Base-by-base conservation (phyloP, 2,888 invertebrate genomes). In the Arrhopalites spinosus region DNA sequence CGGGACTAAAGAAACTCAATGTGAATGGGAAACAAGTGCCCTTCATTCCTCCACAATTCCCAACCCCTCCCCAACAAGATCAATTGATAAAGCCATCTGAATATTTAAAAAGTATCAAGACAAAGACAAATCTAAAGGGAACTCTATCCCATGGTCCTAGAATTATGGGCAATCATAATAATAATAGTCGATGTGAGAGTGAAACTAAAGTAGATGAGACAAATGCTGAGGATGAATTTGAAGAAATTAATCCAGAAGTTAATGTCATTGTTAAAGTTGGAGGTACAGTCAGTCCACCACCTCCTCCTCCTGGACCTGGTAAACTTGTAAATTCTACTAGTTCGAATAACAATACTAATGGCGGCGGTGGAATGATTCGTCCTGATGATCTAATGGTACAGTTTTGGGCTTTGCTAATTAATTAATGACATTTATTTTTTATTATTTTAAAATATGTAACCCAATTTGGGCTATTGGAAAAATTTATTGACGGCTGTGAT, bases 81-180 rank as follows among this genome's bases (percentile, higher is more conserved):
- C 90, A 92, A 78, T 90, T 96, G 82, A 94, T 96, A 85, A 95
- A 95, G 85, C 96, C 95, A 74, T 95, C 94, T 79, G 95, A 96
- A 87, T 96, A 95, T 86, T 87, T 96, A 83, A 91, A 91, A 85
- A 94, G 94, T 85, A 93, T 95, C 86, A 92, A 90, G 84, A 84
- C 83, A 27, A 82, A 78, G 84, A 84, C 83, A 27, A 82, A 78
- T 63, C 36, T 70, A 36, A 70, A 70, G 30, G 56, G 29, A 2
- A 70, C 50, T 1, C 27, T 70, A 3, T 70, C 70, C 2, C 53
- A 56, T 56, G 70, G 70, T 11, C 56, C 70, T 2, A n/a, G 36
- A 56, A n/a, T 70, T 1, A 56, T 17, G n/a, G 20, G 68, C 3
- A 68, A 15, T 23, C 25, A 75, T 7, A 36, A 36, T 36, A 11